Conservation (phyloP, 1,140 invertebrate genomes). For the Goniozus legneri region DNA sequence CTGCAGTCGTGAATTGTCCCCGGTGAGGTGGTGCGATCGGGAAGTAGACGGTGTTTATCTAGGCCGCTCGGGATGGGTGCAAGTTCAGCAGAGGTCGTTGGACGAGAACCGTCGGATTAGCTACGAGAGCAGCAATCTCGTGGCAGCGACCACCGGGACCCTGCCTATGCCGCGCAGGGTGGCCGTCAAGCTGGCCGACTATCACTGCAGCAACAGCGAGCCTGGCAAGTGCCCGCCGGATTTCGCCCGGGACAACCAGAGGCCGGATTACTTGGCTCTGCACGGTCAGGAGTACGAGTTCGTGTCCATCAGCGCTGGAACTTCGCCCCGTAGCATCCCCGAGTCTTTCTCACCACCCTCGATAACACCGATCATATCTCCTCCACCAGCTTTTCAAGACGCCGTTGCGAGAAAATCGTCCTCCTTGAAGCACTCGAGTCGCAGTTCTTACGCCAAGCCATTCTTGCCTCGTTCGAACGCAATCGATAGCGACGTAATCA, state of each 20-base stretch:
- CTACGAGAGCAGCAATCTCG: conserved; percentile 39
- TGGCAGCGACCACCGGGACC: conserved; percentile 29
- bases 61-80: conserved; percentile 59
- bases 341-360: conserved; percentile 57
- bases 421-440: conserved; percentile 26
- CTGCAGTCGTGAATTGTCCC: conserved; percentile 57
- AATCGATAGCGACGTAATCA: conserved; percentile 57
- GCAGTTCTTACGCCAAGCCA: conserved; percentile 47
- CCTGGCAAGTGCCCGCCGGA: conserved; percentile 49
- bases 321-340: conserved; percentile 50
- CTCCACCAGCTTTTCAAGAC: conserved; percentile 61
- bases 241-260: conserved; percentile 28
- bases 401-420: conserved; percentile 37
- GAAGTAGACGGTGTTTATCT: conserved; percentile 61
- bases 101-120: conserved; percentile 53
- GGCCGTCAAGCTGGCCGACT: conserved; percentile 56
- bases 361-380: conserved; percentile 61
- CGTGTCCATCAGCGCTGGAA: conserved; percentile 32
- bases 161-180: conserved; percentile 43
- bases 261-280: conserved; percentile 49
- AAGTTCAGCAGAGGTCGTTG: conserved; percentile 59
- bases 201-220: conserved; percentile 58
- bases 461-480: conserved; percentile 58
- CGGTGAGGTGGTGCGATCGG: conserved; percentile 60
- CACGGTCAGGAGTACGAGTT: conserved; percentile 45